Evolutionary conservation across 2,888 invertebrate genomes (phyloP).

Genomic region (Orthosia gracilis): DNA sequence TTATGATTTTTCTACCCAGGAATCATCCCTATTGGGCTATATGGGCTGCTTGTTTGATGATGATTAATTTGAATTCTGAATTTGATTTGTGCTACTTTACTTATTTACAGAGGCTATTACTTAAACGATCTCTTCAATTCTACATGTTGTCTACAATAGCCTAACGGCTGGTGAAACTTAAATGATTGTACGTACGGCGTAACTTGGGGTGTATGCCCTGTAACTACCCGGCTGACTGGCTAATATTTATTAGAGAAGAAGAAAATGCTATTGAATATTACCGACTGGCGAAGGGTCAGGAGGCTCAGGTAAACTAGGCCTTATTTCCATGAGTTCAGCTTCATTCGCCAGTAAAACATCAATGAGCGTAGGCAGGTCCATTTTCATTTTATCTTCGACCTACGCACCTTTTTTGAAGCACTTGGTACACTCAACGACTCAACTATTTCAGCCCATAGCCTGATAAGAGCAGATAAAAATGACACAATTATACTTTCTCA

Average conservation of each 20-base stretch:
- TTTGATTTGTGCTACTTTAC: not conserved
- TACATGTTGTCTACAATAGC: too few species aligned
- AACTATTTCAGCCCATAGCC: conserved; percentile 8
- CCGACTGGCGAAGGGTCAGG: too few species aligned
- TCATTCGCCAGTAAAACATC: not conserved
- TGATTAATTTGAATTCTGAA: not conserved
- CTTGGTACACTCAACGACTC: not conserved
- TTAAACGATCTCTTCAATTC: too few species aligned
- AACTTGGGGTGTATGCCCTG: too few species aligned
- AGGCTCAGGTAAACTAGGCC: not conserved
- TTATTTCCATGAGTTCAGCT: not conserved
- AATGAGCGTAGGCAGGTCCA: conserved; percentile 1
- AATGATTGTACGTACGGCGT: too few species aligned
- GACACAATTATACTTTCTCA: conserved; percentile 41
- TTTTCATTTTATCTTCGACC: conserved; percentile 16
- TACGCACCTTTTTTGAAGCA: conserved; percentile 19
- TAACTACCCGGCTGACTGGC: too few species aligned
- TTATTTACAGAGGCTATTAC: not conserved
- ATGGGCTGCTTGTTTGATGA: not conserved
- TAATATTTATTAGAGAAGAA: not conserved
- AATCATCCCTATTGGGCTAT: too few species aligned
- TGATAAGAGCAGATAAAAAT: conserved; percentile 45
- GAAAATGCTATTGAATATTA: not conserved
- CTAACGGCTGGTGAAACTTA: too few species aligned
- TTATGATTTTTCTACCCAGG: too few species aligned